phyloP scores from a whole-genome alignment of 2,888 invertebrate species.

The Allacma fusca region DNA sequence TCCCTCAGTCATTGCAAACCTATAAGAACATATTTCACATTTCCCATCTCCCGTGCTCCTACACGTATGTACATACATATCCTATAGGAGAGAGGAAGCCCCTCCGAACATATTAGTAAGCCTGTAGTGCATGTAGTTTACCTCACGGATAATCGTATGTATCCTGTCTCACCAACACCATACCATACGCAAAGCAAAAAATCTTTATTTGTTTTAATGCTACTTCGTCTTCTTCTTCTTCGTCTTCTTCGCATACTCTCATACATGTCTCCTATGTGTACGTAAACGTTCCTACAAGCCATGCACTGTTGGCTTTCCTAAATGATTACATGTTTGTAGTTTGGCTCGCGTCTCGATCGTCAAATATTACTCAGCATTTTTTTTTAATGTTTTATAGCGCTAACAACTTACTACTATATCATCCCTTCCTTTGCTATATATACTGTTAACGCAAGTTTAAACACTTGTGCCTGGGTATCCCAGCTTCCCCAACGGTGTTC shows the following conservation, averaged over 20 bases:
- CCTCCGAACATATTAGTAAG: too few relatives aligned
- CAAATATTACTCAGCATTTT: conserved; percentile 21
- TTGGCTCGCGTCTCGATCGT: conserved; percentile 24
- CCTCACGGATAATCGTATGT: too few relatives aligned
- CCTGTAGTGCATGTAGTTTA: too few relatives aligned
- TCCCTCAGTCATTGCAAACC: neutral
- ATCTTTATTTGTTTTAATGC: conserved; percentile 21
- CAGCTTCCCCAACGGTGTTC: neutral
- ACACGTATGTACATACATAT: too few relatives aligned
- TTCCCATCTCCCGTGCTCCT: too few relatives aligned
- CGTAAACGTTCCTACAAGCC: neutral
- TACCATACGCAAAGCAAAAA: neutral
- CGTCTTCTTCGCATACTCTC: neutral
- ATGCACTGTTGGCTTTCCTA: conserved; percentile 23
- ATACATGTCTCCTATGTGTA: conserved; percentile 1
- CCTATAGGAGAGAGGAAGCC: too few relatives aligned
- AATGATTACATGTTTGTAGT: conserved; percentile 11
- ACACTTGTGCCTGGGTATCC: neutral
- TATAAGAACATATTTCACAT: too few relatives aligned
- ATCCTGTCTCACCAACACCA: neutral
- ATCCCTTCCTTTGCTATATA: conserved; percentile 66
- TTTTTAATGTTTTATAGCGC: neutral
- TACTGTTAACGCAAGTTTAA: neutral
- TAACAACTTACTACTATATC: conserved; percentile 60
- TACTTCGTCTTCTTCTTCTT: neutral